Evolutionary conservation across 2,888 invertebrate genomes (phyloP), one percentile per base, ranked within the genome.

Genomic region (Lithodes maja): DNA sequence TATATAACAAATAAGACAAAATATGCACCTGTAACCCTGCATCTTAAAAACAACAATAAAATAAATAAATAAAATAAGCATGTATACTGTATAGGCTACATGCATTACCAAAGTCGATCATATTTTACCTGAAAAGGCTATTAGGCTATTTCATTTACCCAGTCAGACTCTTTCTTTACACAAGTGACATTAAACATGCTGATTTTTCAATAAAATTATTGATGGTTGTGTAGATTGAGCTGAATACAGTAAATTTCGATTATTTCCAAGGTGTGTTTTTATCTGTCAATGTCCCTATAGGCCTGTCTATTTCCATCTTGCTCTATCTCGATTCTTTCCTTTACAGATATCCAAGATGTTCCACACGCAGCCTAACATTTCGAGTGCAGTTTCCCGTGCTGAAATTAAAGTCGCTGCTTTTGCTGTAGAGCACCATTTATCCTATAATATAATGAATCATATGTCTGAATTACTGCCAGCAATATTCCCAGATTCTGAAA

Each of bases 291-390:
- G 7, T 61, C 12, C 12, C 61, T 61, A 12, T 61, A 5, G 5
- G 61, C 12, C 61, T 61, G 61, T 12, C 12, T 61, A 12, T 61
- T 12, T 61, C 7, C 61, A 33, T 33, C 33, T 33, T 33, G 33
- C 33, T 71, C 33, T 33, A 33, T 33, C 33, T 33, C 61, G 5
- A 53, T 79, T 83, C 1, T 68, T 50, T 83, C 15, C 17, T 15
- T 83, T 84, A 15, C 84, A 84, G 84, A 74, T 84, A 52, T 84
- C 84, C 33, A 12, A 53, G 15, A 80, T 80, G 55, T 80, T 80
- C 55, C 12, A 80, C 17, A 17, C 53, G 9, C 52, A 49, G 50
- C 2, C 80, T 80, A 1, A 55, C 1, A 55, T 80, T n/a, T 9
- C 5, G 33, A 49, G 33, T 80, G 55, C 80, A 17, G 54, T 80